Base-by-base conservation (phyloP, 2,113 vertebrate genomes). In the Silurus asotus region DNA sequence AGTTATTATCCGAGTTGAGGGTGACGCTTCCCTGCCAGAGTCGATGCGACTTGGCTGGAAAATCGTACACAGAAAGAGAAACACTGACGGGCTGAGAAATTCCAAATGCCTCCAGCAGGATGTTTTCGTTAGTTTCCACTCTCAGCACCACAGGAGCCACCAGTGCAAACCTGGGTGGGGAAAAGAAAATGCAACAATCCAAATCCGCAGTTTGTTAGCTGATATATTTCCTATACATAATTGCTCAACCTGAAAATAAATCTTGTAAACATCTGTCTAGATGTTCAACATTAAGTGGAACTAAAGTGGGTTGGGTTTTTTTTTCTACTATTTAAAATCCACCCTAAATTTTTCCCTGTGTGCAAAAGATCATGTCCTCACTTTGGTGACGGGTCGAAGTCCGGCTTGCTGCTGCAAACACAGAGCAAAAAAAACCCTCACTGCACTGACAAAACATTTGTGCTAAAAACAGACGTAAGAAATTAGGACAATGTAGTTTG, bases 111-210 rank as follows among this genome's bases (percentile, higher is more conserved):
- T 94, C 91, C 48, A 95, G 61, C 84, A 92, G 92, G 84, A 95
- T 90, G 84, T 93, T 94, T 90, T 94, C 94, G 53, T 90, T 55
- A 28, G 87, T 94, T 89, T 93, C 93, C 2, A 89, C 72, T 86
- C 93, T 92, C 81, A 95, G 89, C 61, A 92, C 87, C 87, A 90
- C 88, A 9, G 94, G 94, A 87, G 93, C 90, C 89, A 95, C 15
- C 48, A 95, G 3, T 6, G 70, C 88, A 69, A 93, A 95, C 88
- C 58, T 86, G 15, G 25, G 79, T 5, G 69, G 58, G 72, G 10
- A 69, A 28, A 81, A 70, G 5, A 74, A 8, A 56, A 7, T 3
- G 28, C 53, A 28, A 2, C 23, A 4, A 6, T 55, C 14, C 19
- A 37, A 37, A 37, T 37, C 37, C 37, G 37, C 37, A 37, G 37